Percentiles rank a stretch among this genome's conserved stretches.
These are phyloP conservation scores for Ophion costatus DNA, from an alignment of 2,888 invertebrate species.

Conservation along the genomic window DNA sequence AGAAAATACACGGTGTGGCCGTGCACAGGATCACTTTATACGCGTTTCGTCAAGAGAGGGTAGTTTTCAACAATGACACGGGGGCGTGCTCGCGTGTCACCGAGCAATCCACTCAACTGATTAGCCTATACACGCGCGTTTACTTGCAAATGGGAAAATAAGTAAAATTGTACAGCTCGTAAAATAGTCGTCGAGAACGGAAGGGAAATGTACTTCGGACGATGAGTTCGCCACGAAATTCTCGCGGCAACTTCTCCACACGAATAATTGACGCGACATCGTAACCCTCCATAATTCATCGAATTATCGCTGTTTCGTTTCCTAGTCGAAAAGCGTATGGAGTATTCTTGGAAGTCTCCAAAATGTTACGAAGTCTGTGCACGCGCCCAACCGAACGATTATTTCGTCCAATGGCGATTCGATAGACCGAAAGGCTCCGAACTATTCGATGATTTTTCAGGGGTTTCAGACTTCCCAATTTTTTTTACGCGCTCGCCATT, in stretches of 20 bases:
- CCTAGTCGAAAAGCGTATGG: neutral
- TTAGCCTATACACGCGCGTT: slow-evolving; percentile 40
- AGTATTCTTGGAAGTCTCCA: neutral
- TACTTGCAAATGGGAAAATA: slow-evolving; percentile 22
- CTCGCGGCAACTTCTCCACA: neutral
- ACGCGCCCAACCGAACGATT: neutral
- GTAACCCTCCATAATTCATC: slow-evolving; percentile 12
- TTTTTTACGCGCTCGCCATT: no score
- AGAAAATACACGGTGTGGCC: slow-evolving; percentile 15
- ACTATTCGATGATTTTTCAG: no score
- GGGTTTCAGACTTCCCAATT: no score
- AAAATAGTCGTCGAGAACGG: slow-evolving; percentile 28
- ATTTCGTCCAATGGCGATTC: neutral
- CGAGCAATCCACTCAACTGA: slow-evolving; percentile 51
- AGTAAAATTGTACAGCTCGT: slow-evolving; percentile 12
- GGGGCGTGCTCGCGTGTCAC: slow-evolving; percentile 41
- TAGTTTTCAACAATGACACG: slow-evolving; percentile 16
- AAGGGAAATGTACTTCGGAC: neutral
- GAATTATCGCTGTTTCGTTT: neutral
- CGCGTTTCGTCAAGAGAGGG: slow-evolving; percentile 17
- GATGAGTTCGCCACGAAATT: neutral
- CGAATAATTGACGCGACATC: slow-evolving; percentile 3
- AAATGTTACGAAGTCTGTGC: neutral
- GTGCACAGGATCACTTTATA: neutral
- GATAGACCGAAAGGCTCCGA: neutral